Evolutionary conservation across 2,797 vertebrate species (phyloP), one percentile per base, ranked within the genome.

Genomic region (Trematomus bernacchii): DNA sequence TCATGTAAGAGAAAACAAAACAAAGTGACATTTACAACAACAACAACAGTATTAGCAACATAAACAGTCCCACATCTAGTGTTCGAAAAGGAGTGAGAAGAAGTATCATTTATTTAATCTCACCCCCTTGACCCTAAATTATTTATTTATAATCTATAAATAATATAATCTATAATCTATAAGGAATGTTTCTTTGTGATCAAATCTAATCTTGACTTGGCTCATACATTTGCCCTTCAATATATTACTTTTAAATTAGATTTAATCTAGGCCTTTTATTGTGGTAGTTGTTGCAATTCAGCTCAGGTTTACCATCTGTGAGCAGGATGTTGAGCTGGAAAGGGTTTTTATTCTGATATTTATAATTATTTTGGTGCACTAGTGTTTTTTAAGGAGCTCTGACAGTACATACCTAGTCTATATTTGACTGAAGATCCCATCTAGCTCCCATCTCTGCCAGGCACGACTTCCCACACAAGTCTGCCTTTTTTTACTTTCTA

Each of bases 391-490:
- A 61, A 15, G 23, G n/a, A 14, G 12, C 21, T 44, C 53, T 74
- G 44, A 10, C 33, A 9, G 33, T 37, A 37, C 4, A 9, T 53
- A 61, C 33, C 23, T 71, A 44, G 16, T 42, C 60, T 61, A 37
- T 60, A 64, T 82, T 46, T 71, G 59, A 61, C 33, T 72, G 21
- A 66, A 69, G 47, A 53, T 46, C 10, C 1, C 16, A 3, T 52
- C 67, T 33, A 48, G 48, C 57, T 42, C 57, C 50, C 47, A 3
- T 58, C 64, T 68, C 51, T 65, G 61, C 71, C 61, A 67, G 57
- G 67, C 60, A 40, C 30, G 11, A 54, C 85, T 58, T 79, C 78
- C 80, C 58, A 64, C 73, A 60, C 9, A n/a, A 63, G 80, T 61
- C 70, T 66, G 53, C 50, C 54, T 62, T 52, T 7, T 7, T 73